Evolutionary conservation across 2,113 vertebrate genomes (phyloP), one percentile per base, ranked within the genome.

Genomic region (Genyomyrus donnyi): DNA sequence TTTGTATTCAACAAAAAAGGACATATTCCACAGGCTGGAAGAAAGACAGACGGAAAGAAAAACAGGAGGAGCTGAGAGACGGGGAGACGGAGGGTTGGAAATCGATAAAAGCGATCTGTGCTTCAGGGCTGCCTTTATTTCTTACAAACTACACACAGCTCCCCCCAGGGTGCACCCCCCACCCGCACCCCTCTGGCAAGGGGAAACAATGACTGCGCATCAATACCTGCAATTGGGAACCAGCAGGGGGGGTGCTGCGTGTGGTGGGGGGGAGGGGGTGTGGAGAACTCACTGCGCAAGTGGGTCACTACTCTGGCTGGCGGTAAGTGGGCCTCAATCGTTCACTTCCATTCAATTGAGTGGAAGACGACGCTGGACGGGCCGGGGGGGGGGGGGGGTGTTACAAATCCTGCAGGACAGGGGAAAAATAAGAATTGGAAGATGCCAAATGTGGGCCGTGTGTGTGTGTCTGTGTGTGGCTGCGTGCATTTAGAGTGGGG

Each of bases 51-150:
- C 85, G 85, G 85, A 93, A 91, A 91, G 91, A 93, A 88, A 92
- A 94, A 93, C 91, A 90, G 92, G 89, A 42, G 35, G 74, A 80
- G 15, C 15, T 80, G 31, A 21, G 89, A 87, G 88, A 90, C 89
- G 91, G 21, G 35, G 77, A 89, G 89, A 85, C 50, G 17, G 91
- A 92, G 91, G 91, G 92, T 90, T 90, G 92, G 85, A 90, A 95
- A 96, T 96, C 95, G 90, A 96, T 96, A 94, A 95, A 95, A 94
- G 93, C 94, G 91, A 95, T 96, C 94, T 94, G 93, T 94, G 92
- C 94, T 93, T 92, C 91, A 92, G 95, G 94, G 94, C 93, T 91
- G 94, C 94, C 92, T 93, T 93, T 94, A 95, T 95, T 95, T 91
- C 92, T 91, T 94, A 89, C 93, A 94, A 95, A 96, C 93, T 94